These are phyloP conservation scores for Cariama cristata DNA, from an alignment of 2,113 vertebrate species.

Conservation along the genomic window DNA sequence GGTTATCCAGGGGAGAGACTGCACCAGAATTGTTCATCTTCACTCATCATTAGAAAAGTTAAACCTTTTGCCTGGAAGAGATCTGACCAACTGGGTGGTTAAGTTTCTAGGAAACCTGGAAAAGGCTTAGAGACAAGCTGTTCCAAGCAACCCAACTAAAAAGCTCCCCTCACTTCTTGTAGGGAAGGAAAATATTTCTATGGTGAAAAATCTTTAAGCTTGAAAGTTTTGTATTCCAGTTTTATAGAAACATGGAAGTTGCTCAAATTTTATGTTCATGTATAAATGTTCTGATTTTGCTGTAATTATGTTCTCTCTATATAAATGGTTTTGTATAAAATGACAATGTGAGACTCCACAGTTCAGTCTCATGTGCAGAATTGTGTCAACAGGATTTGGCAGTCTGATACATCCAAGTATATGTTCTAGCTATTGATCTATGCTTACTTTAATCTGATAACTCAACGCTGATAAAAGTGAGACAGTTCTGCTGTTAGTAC, in stretches of 20 bases:
- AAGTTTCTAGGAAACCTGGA: neutral
- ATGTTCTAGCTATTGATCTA: neutral
- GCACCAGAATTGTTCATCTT: neutral
- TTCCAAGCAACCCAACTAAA: neutral
- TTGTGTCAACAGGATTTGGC: neutral
- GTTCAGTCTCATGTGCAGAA: neutral
- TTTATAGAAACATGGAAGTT: neutral
- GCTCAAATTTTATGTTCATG: neutral
- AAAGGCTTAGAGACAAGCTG: neutral
- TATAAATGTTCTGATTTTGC: neutral
- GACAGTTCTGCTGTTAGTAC: neutral
- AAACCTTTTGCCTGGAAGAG: neutral
- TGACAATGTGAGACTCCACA: neutral
- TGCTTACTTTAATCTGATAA: neutral
- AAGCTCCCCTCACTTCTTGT: neutral
- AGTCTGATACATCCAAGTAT: neutral
- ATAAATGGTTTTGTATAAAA: neutral
- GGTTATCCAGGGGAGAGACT: neutral
- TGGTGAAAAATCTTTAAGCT: neutral
- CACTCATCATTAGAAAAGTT: neutral
- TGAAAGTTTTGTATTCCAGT: neutral
- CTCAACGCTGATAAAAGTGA: neutral
- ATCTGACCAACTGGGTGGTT: neutral
- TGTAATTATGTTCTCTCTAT: neutral
- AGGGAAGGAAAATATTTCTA: neutral